Conservation (phyloP, 2,113 vertebrate genomes). For the Platycercus adscitus region DNA sequence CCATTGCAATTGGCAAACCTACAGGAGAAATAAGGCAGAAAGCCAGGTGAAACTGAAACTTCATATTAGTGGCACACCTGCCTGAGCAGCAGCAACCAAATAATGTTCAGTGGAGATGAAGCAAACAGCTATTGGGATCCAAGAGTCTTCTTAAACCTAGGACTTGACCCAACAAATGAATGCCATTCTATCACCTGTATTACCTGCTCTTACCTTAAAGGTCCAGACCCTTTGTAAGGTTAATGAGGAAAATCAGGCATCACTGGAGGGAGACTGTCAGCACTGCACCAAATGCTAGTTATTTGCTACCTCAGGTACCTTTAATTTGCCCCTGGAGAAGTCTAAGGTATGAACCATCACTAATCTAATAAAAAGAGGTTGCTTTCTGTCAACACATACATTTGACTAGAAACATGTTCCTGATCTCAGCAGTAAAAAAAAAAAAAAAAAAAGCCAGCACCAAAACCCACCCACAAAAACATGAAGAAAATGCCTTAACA, state of each 20-base stretch:
- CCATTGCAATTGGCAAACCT: background rate
- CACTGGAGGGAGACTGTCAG: background rate
- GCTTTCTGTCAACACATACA: background rate
- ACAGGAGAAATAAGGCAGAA: background rate
- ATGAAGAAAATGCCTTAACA: background rate
- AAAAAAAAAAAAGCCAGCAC: background rate
- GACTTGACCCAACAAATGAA: background rate
- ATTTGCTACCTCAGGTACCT: background rate
- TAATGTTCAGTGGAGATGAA: background rate
- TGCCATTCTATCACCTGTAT: background rate
- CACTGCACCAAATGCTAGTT: background rate
- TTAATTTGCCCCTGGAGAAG: background rate
- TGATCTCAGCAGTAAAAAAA: background rate
- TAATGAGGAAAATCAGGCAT: background rate
- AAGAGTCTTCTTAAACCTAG: background rate
- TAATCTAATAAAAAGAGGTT: background rate
- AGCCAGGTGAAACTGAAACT: background rate
- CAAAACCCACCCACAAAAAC: background rate
- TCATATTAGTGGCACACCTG: background rate
- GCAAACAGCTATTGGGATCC: background rate
- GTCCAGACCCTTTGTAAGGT: background rate
- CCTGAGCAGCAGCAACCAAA: background rate
- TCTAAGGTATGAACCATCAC: background rate
- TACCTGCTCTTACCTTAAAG: background rate
- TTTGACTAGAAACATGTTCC: background rate